Percentiles rank a stretch among this genome's conserved stretches.
Conservation (phyloP, 2,797 vertebrate species). For the Choloepus didactylus region DNA sequence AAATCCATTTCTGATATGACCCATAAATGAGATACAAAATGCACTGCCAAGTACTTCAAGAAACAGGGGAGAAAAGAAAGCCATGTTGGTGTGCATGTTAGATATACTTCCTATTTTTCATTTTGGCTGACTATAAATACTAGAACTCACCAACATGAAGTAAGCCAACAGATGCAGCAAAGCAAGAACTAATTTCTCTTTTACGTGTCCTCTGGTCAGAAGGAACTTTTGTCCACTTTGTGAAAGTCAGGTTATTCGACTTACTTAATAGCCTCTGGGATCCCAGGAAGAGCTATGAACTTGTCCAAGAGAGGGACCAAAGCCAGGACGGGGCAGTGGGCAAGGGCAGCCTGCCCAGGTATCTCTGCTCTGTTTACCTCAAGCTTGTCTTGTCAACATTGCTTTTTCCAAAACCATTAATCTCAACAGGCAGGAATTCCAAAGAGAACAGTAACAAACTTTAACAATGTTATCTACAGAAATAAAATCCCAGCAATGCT, state of each 20-base stretch:
- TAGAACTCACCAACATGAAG: background rate
- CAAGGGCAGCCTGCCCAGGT: background rate
- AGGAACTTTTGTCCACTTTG: background rate
- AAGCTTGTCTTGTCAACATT: background rate
- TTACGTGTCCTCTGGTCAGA: conserved; percentile 8
- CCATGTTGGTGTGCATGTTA: background rate
- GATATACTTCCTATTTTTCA: background rate
- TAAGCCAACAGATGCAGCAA: background rate
- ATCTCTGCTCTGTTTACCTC: conserved; percentile 35
- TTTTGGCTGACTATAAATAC: background rate
- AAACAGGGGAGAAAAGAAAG: background rate
- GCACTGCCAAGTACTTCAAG: conserved; percentile 9
- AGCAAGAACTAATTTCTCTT: conserved; percentile 1
- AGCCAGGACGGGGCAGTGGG: background rate
- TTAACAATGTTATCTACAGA: conserved; percentile 72
- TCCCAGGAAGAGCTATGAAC: conserved; percentile 16
- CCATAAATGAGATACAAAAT: background rate
- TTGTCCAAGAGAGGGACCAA: background rate
- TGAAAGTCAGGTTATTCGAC: background rate
- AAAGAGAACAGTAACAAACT: conserved; percentile 62
- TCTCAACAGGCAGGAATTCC: conserved; percentile 53
- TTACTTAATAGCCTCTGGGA: conserved; percentile 33
- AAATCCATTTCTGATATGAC: conserved; percentile 11
- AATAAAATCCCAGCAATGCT: conserved; percentile 45
- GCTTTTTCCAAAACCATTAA: conserved; percentile 17